Evolutionary conservation across 92 coral and sea anemone genomes (phyloP), one percentile per base, ranked within the genome.

Genomic region (Blastomussa wellsi): DNA sequence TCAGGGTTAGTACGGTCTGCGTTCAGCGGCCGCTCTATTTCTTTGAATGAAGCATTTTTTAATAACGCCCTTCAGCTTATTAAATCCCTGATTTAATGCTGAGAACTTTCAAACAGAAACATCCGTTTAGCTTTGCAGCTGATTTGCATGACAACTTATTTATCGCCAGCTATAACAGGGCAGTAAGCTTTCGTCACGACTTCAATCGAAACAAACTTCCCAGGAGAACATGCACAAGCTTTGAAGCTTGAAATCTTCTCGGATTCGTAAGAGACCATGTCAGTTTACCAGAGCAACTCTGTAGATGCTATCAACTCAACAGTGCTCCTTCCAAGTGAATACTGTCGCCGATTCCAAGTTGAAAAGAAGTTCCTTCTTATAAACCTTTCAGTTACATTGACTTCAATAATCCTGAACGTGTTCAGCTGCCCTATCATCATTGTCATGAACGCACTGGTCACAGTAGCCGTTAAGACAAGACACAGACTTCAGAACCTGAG

Each of bases 311-410:
- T 6, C 29, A 57, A 57, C 64, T 57, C 64, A 16, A 22, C 64
- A 57, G 64, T 22, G 22, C 8, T 29, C 20, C 26, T 57, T 20
- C 55, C 74, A 39, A 64, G 28, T 38, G 19, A 15, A 44, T 65
- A 65, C 75, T 80, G 84, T 47, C 75, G 19, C 60, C 84, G 84
- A 29, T 65, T 80, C 29, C 84, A 31, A 39, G 60, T 65, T 1
- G 59, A 80, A 0, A 60, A 80, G 5, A 17, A 39, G 35, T 31
- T 4, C 41, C 12, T 44, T 8, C 19, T 2, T 31, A 1, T 29
- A 14, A 80, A 29, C 59, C 20, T 39, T 3, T 15, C 68, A 17
- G 16, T 29, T 5, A 41, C 84, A 38, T 10, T 80, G 16, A 16
- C 62, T 0, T 28, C 75, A 28, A 41, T 65, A 15, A 65, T 65